Conservation (phyloP, 2,113 vertebrate genomes). For the Scophthalmus maximus region DNA sequence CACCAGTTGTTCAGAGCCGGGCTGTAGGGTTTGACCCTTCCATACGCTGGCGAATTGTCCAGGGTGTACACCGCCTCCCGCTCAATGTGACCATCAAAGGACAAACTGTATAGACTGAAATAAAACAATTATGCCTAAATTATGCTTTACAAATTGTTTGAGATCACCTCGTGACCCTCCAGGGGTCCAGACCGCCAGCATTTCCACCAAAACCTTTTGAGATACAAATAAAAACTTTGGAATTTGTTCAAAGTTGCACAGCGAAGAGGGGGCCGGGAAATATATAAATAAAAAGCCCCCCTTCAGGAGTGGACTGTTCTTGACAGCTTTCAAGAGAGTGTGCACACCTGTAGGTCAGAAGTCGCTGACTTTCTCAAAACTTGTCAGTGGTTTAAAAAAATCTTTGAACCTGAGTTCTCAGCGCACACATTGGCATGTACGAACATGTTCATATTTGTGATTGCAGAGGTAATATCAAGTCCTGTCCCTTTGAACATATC, state of each 20-base stretch:
- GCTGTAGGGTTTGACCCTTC: no score
- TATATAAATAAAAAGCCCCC: slow-evolving; percentile 7
- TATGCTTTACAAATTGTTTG: no score
- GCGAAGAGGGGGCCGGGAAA: not conserved
- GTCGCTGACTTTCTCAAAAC: slow-evolving; percentile 26
- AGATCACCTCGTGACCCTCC: no score
- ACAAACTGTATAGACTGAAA: no score
- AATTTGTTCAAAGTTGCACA: not conserved
- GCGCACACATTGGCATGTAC: not conserved
- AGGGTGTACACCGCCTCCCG: no score
- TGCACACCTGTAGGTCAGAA: slow-evolving; percentile 17
- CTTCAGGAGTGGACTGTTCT: slow-evolving; percentile 1
- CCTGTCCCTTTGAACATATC: not conserved
- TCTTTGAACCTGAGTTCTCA: not conserved
- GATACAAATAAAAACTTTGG: not conserved
- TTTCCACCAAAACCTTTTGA: no score
- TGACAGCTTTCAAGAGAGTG: slow-evolving; percentile 24
- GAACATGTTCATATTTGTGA: not conserved
- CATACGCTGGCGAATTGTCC: no score
- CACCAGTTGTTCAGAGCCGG: no score
- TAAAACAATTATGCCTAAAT: no score
- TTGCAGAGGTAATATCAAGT: not conserved
- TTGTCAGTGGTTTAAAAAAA: slow-evolving; percentile 13
- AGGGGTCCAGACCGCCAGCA: no score
- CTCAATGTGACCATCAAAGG: not conserved